These are phyloP conservation scores for Morone saxatilis DNA, from an alignment of 2,113 vertebrate species.

Conservation along the genomic window DNA sequence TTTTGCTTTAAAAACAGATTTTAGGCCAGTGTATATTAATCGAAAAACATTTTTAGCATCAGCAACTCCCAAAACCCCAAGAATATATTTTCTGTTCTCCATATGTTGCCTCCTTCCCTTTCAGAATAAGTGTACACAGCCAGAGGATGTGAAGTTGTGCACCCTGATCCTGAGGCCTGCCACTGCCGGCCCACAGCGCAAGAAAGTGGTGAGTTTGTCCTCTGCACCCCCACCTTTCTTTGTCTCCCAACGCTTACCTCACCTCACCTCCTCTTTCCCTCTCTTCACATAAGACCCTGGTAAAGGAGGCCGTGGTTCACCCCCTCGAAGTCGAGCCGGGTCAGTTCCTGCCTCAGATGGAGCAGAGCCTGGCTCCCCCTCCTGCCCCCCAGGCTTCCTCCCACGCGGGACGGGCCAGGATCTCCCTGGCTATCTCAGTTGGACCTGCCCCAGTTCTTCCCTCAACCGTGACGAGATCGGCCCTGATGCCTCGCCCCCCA, in stretches of 20 bases:
- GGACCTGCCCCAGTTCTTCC: constrained; percentile 67
- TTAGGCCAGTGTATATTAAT: neutral
- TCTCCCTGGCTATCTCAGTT: constrained; percentile 80
- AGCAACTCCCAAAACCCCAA: too few species aligned
- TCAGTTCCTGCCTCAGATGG: constrained; percentile 71
- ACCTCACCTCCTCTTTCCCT: constrained; percentile 2
- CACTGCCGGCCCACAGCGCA: constrained; percentile 72
- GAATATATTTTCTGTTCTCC: neutral
- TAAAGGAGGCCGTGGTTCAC: constrained; percentile 80
- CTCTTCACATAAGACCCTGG: constrained; percentile 75
- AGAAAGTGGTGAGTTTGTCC: constrained; percentile 81
- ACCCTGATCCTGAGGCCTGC: constrained; percentile 80
- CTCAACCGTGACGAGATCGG: constrained; percentile 54
- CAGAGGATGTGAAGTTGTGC: constrained; percentile 85
- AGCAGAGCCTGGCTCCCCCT: constrained; percentile 60
- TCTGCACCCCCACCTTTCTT: neutral
- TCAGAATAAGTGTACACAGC: constrained; percentile 86
- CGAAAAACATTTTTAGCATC: too few species aligned
- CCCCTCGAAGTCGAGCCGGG: constrained; percentile 78
- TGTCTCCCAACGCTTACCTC: constrained; percentile 1
- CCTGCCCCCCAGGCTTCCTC: constrained; percentile 57
- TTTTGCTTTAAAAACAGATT: too few species aligned
- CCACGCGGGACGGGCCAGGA: constrained; percentile 51
- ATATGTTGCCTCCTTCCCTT: neutral
- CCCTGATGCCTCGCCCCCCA: constrained; percentile 70